phyloP scores from a whole-genome alignment of 2,888 invertebrate genomes.

The Thecophora atra region DNA sequence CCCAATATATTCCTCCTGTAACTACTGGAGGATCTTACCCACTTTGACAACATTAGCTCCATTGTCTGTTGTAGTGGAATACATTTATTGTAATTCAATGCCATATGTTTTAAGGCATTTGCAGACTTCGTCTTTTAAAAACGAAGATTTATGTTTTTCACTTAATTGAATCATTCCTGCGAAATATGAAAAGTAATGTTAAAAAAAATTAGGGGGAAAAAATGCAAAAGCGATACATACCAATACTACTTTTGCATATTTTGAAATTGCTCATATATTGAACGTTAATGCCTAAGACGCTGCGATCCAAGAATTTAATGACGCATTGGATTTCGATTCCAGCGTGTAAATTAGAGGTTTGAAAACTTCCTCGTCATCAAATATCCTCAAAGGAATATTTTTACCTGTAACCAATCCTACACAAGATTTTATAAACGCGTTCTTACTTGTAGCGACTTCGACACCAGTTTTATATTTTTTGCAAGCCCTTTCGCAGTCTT shows the following conservation, averaged over 20 bases:
- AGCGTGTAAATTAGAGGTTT: too few relatives aligned
- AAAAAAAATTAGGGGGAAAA: background rate
- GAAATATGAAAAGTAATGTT: background rate
- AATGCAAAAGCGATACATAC: constrained; percentile 17
- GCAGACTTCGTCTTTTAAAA: constrained; percentile 35
- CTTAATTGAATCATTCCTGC: constrained; percentile 37
- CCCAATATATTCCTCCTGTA: background rate
- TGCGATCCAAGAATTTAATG: constrained; percentile 13
- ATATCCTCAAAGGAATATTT: too few relatives aligned
- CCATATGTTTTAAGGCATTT: constrained; percentile 34
- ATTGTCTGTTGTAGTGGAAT: constrained; percentile 36
- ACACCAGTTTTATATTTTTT: too few relatives aligned
- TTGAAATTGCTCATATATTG: constrained; percentile 40
- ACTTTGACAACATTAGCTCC: constrained; percentile 35
- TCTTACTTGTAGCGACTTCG: too few relatives aligned
- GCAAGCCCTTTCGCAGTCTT: too few relatives aligned
- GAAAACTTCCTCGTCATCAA: too few relatives aligned
- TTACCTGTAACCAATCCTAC: too few relatives aligned
- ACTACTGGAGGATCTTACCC: constrained; percentile 4
- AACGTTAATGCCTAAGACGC: constrained; percentile 38
- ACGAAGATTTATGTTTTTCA: constrained; percentile 20
- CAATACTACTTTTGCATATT: constrained; percentile 34
- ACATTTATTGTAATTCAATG: constrained; percentile 38
- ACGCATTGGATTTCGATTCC: too few relatives aligned
- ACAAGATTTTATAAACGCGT: too few relatives aligned